Conservation (phyloP, 1,140 invertebrate species). For the Saxidomus purpurata region DNA sequence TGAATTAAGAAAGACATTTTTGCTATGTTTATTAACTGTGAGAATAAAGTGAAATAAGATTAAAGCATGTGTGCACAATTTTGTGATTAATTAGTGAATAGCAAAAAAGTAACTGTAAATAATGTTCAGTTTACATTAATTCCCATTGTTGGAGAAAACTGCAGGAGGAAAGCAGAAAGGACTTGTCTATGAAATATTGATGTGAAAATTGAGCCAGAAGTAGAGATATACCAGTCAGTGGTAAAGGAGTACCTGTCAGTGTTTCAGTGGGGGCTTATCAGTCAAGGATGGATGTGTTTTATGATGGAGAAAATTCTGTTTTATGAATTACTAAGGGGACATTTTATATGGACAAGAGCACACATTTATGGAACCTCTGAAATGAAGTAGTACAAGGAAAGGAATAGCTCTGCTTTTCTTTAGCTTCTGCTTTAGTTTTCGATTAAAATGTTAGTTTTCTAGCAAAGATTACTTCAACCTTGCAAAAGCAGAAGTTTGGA, state of each 20-base stretch:
- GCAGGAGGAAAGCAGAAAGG: not conserved
- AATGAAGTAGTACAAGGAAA: conserved; percentile 3
- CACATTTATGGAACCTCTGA: not conserved
- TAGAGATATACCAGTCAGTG: conserved; percentile 21
- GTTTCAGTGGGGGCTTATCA: conserved; percentile 27
- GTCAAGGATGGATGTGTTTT: conserved; percentile 16
- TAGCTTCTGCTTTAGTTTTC: not conserved
- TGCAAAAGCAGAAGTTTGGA: not conserved
- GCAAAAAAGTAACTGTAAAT: too few relatives aligned
- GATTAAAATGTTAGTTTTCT: not conserved
- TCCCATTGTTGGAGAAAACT: not conserved
- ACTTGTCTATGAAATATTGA: conserved; percentile 29
- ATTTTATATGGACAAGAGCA: not conserved
- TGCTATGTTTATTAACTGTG: too few relatives aligned
- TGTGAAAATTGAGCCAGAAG: conserved; percentile 39
- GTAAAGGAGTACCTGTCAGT: conserved; percentile 12
- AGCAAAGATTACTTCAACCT: not conserved
- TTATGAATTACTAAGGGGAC: not conserved
- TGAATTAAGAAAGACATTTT: too few relatives aligned
- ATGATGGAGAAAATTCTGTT: not conserved
- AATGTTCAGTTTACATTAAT: not conserved
- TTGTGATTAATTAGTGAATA: too few relatives aligned
- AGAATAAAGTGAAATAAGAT: too few relatives aligned
- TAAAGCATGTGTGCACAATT: too few relatives aligned
- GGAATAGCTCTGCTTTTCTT: not conserved